Base-by-base conservation (phyloP, 1,140 invertebrate species). In the Limonius californicus region DNA sequence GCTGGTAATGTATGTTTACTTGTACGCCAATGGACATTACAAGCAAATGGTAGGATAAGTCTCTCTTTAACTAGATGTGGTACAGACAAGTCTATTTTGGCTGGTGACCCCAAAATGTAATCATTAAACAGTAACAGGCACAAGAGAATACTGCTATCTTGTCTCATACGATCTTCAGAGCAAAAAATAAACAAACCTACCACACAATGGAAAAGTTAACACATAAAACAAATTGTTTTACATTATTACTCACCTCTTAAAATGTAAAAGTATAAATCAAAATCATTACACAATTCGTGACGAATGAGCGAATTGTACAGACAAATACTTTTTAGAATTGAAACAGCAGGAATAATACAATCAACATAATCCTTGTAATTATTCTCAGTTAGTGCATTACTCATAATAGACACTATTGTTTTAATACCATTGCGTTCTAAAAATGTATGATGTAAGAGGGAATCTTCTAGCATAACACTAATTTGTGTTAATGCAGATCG, bases 341-440 rank as follows among this genome's bases (percentile, higher is more conserved):
- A 79, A 30, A 87, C 72, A 66, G 84, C 82, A 39, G 85, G 82
- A 50, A 87, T 79, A 1, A 84, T 81, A 50, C 83, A 86, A 70
- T 88, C 86, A 1, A 85, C 83, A 75, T 85, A 87, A 67, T 84
- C 80, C 2, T 79, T 70, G 67, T 78, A 85, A 69, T 87, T 82
- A 20, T 81, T 79, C 54, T 86, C 83, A 61, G 78, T 76, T 62
- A 87, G 62, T 6, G 82, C 80, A 64, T 76, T 74, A 61, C 78
- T 79, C 70, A 76, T 78, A 70, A 68, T 27, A 11, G 66, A 57
- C 14, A 73, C 59, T 11, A 76, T 61, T 7, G 75, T 68, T 7
- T 75, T 67, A n/a, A 69, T 43, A 1, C 76, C 75, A 19, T 76
- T 66, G 1, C 76, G 71, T 20, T 79, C 65, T 67, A 78, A 64